Evolutionary conservation across 2,113 vertebrate species (phyloP).

Genomic region (Saimiri boliviensis): DNA sequence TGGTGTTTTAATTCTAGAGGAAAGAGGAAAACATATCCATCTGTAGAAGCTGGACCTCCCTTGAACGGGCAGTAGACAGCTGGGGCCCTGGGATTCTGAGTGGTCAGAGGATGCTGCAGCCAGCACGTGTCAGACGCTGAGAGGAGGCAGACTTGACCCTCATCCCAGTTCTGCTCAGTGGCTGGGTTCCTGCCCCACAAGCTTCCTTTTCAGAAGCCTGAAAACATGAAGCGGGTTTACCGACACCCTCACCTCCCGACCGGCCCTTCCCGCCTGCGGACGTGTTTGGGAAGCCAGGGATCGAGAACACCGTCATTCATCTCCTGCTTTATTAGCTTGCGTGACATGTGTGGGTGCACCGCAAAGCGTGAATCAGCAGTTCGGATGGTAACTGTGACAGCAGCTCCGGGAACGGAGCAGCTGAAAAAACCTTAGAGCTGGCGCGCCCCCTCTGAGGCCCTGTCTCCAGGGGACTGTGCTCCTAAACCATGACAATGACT

Average conservation of each 20-base stretch:
- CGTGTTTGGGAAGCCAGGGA: neutral
- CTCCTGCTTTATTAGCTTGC: neutral
- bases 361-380: accelerated
- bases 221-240: neutral
- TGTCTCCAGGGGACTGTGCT: neutral
- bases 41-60: neutral
- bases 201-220: neutral
- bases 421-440: neutral
- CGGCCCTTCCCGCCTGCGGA: neutral
- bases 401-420: neutral
- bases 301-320: too few relatives aligned
- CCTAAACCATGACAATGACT: accelerated
- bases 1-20: neutral
- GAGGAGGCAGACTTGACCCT: neutral
- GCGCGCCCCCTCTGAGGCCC: accelerated
- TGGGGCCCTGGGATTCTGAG: neutral
- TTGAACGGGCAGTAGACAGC: neutral
- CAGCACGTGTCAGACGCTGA: neutral
- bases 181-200: neutral
- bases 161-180: neutral
- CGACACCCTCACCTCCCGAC: neutral
- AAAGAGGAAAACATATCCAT: neutral
- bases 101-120: neutral
- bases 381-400: accelerated
- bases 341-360: neutral